Base-by-base conservation (phyloP, 1,140 invertebrate genomes). In the Oedothorax gibbosus region DNA sequence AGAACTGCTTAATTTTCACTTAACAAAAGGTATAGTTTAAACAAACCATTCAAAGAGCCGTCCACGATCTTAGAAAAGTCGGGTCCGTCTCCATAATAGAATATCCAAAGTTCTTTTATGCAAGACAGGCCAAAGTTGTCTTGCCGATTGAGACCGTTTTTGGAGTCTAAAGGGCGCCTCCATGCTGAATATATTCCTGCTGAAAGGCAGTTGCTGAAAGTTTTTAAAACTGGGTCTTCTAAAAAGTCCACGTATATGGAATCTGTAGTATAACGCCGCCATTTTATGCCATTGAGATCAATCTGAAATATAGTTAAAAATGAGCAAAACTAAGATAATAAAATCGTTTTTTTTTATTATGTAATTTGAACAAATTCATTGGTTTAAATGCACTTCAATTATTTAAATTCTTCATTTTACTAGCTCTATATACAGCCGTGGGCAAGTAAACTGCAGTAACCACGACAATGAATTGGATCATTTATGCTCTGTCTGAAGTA, bases 231-330 rank as follows among this genome's bases (percentile, higher is more conserved):
- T 57, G 97, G 97, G 91, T 99, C 97, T 88, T 96, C 95, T 88
- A 98, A 92, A 68, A 95, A 94, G 88, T 94, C 94, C 86, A 91
- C 20, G 64, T 50, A 69, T 54, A 79, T n/a, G 12, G 51, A 18
- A 66, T 95, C 94, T 93, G 94, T 95, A 88, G 94, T 93, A 88
- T 97, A 93, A 90, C 96, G 96, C 92, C 95, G 95, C 98, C 97
- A 99, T 96, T 98, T 98, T 91, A 99, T 99, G 89, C 98, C 98
- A 93, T 96, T 97, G 89, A 99, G 93, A 92, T 99, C 98, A 91
- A 97, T 98, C 97, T 99, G 92, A 49, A 91, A 76, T 11, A n/a
- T 53, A 65, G 12, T 71, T 4, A 68, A n/a, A 51, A 73, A 73
- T n/a, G 12, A 15, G 49, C n/a, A 14, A 14, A 60, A n/a, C n/a